These are phyloP conservation scores for Ptychodera flava DNA, from an alignment of 35 echinoderm and acorn worm genomes.

Conservation along the genomic window DNA sequence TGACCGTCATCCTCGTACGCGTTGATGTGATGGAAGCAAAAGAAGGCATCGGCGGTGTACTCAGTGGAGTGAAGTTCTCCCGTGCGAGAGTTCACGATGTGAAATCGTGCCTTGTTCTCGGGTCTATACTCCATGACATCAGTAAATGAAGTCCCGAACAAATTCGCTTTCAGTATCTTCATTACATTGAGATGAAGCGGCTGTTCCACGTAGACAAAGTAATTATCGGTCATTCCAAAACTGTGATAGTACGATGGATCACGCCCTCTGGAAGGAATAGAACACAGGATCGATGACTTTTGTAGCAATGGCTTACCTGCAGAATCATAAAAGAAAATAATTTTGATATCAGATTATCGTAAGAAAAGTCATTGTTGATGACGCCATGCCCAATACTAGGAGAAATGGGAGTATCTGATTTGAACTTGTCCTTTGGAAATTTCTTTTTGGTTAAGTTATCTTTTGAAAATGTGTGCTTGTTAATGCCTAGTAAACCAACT, in stretches of 20 bases:
- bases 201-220: slow-evolving; percentile 76
- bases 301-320: too few species aligned
- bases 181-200: slow-evolving; percentile 41
- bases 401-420: too few species aligned
- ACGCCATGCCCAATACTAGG: too few species aligned
- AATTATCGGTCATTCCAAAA: slow-evolving; percentile 75
- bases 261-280: slow-evolving; percentile 32
- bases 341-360: too few species aligned
- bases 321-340: too few species aligned
- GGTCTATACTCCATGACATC: not conserved
- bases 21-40: not conserved
- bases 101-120: not conserved
- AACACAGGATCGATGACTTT: slow-evolving; percentile 26
- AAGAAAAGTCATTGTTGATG: too few species aligned
- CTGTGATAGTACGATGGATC: slow-evolving; percentile 80
- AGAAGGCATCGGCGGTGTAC: not conserved
- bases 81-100: not conserved
- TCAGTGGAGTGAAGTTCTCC: not conserved
- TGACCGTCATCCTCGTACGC: not conserved
- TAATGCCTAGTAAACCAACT: too few species aligned
- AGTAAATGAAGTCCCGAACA: not conserved
- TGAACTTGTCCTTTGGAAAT: too few species aligned
- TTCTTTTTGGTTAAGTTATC: too few species aligned
- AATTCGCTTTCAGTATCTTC: not conserved
- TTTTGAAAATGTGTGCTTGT: too few species aligned